A percentile compares a stretch with the other conserved stretches of the same genome.
phyloP scores from a whole-genome alignment of 2,113 vertebrate genomes.

The Macrotis lagotis region DNA sequence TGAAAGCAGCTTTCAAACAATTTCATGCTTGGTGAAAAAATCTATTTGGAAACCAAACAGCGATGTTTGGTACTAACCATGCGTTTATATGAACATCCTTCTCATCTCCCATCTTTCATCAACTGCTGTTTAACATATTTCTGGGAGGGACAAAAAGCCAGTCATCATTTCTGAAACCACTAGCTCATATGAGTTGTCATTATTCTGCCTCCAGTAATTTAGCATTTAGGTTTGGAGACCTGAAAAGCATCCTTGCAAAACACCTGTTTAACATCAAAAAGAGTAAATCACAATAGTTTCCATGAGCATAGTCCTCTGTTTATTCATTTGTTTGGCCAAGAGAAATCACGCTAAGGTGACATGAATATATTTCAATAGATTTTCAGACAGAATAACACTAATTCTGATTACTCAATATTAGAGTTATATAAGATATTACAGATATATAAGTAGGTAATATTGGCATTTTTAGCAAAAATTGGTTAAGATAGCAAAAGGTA shows the following conservation, averaged over 20 bases:
- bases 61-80: slow-evolving; percentile 66
- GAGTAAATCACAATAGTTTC: background rate
- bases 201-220: slow-evolving; percentile 5
- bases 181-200: background rate
- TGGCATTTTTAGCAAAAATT: slow-evolving; percentile 32
- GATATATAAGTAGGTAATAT: slow-evolving; percentile 10
- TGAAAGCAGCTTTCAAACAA: slow-evolving; percentile 74
- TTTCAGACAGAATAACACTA: background rate
- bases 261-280: background rate
- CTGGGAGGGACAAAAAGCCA: slow-evolving; percentile 32
- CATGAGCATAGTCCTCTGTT: background rate
- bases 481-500: slow-evolving; percentile 1
- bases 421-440: too few species aligned
- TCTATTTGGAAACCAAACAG: slow-evolving; percentile 70
- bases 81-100: slow-evolving; percentile 48
- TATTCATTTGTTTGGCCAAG: background rate
- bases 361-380: background rate
- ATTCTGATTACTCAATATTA: slow-evolving; percentile 39
- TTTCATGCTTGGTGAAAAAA: slow-evolving; percentile 81
- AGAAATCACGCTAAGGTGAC: background rate
- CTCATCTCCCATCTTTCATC: slow-evolving; percentile 67
- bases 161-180: slow-evolving; percentile 14
- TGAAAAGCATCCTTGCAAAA: background rate
- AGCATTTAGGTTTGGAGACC: background rate
- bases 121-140: slow-evolving; percentile 57